Percentiles rank a stretch among this genome's conserved stretches.
These are phyloP conservation scores for Ivindomyrus marchei DNA, from an alignment of 2,113 vertebrate species.

Conservation along the genomic window DNA sequence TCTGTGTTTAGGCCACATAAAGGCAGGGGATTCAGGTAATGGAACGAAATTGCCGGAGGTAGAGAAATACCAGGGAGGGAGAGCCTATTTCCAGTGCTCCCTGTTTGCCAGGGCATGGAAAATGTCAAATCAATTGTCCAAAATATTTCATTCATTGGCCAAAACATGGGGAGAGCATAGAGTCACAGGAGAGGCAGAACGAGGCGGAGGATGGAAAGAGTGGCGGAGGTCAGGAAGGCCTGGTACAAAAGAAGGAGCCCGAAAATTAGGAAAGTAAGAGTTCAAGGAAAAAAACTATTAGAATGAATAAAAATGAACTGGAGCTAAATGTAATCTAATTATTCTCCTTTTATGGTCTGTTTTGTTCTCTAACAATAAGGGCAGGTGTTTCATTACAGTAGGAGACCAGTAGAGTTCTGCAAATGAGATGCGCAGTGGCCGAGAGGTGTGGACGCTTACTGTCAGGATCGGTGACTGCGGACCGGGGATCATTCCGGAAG, in stretches of 20 bases:
- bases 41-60: neutral
- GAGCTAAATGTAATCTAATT: neutral
- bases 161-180: neutral
- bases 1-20: neutral
- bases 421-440: conserved; percentile 11
- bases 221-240: conserved; percentile 16
- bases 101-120: conserved; percentile 19
- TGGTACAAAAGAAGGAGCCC: neutral
- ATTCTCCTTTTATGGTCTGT: conserved; percentile 27
- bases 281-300: neutral
- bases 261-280: neutral
- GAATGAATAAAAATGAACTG: conserved; percentile 15
- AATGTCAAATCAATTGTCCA: conserved; percentile 26
- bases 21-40: neutral
- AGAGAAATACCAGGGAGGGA: neutral
- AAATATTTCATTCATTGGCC: conserved; percentile 18
- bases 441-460: conserved; percentile 15
- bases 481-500: conserved; percentile 8
- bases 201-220: neutral
- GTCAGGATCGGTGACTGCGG: conserved; percentile 15
- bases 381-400: neutral
- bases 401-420: neutral
- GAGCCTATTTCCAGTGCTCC: conserved; percentile 11
- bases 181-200: neutral
- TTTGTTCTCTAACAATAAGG: neutral